phyloP scores from a whole-genome alignment of 1,140 invertebrate species.

The Drosophila kohkoa region DNA sequence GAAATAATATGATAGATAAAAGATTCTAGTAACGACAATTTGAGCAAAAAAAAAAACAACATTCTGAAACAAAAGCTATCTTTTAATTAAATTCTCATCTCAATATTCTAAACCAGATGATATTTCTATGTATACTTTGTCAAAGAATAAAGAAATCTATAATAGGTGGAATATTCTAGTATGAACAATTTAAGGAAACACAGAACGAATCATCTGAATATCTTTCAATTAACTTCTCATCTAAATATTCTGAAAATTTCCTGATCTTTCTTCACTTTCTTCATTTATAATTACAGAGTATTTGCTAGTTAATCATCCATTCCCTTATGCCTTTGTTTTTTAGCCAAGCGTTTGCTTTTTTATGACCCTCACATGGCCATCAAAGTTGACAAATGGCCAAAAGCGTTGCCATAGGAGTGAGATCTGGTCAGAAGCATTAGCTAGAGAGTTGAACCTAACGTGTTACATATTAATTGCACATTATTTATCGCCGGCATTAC shows the following conservation, averaged over 20 bases:
- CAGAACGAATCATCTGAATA: background rate
- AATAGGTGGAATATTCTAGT: no score
- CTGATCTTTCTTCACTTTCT: no score
- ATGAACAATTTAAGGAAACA: background rate
- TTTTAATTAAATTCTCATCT: no score
- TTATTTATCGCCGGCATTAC: constrained; percentile 70
- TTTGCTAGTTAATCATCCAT: background rate
- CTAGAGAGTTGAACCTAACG: constrained; percentile 67
- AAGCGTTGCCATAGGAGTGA: background rate
- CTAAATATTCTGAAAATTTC: background rate
- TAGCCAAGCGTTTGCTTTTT: constrained; percentile 54
- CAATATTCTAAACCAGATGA: no score
- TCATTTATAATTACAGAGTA: constrained; percentile 3
- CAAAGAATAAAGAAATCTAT: no score
- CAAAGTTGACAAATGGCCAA: constrained; percentile 76
- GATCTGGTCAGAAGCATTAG: constrained; percentile 53
- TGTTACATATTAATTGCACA: constrained; percentile 82
- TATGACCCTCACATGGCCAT: constrained; percentile 66
- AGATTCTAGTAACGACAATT: no score
- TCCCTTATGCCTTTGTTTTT: background rate
- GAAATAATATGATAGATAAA: no score
- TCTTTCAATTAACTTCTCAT: no score
- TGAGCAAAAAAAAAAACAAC: no score
- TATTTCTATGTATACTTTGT: no score
- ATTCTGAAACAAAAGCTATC: no score